Evolutionary conservation across 2,888 invertebrate genomes (phyloP).

Genomic region (Anarsia innoxiella): DNA sequence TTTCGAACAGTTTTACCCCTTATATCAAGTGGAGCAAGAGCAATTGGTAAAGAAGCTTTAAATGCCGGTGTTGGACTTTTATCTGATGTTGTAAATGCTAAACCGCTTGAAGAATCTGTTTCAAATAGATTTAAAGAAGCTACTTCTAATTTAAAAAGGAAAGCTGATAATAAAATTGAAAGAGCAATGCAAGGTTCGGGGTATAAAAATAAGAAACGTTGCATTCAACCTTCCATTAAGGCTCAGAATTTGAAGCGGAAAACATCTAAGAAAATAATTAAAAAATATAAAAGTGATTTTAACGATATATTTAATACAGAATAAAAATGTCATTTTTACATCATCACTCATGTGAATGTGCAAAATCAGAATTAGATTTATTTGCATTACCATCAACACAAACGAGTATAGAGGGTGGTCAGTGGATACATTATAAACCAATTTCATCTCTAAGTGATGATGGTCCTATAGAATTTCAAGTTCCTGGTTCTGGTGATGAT

Average conservation of each 20-base stretch:
- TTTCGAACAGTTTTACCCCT: conserved; percentile 25
- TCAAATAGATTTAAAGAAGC: conserved; percentile 16
- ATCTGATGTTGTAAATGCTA: no score
- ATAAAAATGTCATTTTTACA: conserved; percentile 25
- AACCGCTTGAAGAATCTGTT: conserved; percentile 15
- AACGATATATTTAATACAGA: no score
- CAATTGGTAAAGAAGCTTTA: conserved; percentile 23
- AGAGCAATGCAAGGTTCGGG: conserved; percentile 22
- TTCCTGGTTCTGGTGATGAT: no score
- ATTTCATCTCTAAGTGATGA: no score
- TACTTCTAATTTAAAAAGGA: conserved; percentile 21
- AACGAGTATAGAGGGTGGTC: no score
- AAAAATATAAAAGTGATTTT: conserved; percentile 4
- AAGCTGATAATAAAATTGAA: conserved; percentile 20
- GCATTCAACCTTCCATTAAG: neutral
- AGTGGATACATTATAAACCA: no score
- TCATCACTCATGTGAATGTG: conserved; percentile 26
- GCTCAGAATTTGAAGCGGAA: neutral
- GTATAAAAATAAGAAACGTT: conserved; percentile 16
- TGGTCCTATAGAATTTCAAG: no score
- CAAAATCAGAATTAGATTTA: conserved; percentile 26
- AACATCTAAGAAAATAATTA: conserved; percentile 1
- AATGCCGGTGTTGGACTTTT: conserved; percentile 22
- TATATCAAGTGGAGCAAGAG: conserved; percentile 22
- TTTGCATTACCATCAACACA: no score